Base-by-base conservation (phyloP, 1,140 invertebrate genomes). In the Mya arenaria region DNA sequence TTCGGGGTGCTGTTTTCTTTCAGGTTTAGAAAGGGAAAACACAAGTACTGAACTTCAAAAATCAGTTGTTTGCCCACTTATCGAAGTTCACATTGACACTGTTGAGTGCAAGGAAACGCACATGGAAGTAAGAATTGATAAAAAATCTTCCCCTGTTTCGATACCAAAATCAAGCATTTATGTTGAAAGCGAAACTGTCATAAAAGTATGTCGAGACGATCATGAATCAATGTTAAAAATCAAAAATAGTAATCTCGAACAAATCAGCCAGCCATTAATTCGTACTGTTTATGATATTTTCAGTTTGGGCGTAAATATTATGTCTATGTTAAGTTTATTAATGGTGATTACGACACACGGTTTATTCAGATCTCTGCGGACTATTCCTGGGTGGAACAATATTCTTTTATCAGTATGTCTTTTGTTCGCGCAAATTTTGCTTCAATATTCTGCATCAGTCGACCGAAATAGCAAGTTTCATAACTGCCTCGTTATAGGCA, bases 311-410 rank as follows among this genome's bases (percentile, higher is more conserved):
- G 73, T 19, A 28, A 52, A 23, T 84, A 71, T 60, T 13, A n/a
- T 88, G 19, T 90, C 89, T 1, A 32, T 88, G 0, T 13, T 87
- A 0, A 85, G 77, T 68, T 79, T 90, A 6, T 1, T 83, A 0
- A 23, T 89, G 13, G 81, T 84, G 10, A 81, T 89, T 56, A 56
- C 85, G 0, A 89, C 87, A 0, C 89, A 88, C 48, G 74, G 56
- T 39, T 41, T 83, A 0, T 87, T 89, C 60, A 30, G 84, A 13
- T 55, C 63, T 30, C 82, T 90, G 0, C 44, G 86, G n/a, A 87
- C 89, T 0, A 19, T 87, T 25, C 88, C 89, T 1, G 87, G 87
- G 0, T 84, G 85, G 48, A 88, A 86, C 73, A 87, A 84, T 23
- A 89, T 88, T 85, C 63, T 69, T 60, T 69, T 90, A 8, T 71